These are phyloP conservation scores for Drosophila anceps DNA, from an alignment of 2,888 invertebrate genomes.

Conservation along the genomic window DNA sequence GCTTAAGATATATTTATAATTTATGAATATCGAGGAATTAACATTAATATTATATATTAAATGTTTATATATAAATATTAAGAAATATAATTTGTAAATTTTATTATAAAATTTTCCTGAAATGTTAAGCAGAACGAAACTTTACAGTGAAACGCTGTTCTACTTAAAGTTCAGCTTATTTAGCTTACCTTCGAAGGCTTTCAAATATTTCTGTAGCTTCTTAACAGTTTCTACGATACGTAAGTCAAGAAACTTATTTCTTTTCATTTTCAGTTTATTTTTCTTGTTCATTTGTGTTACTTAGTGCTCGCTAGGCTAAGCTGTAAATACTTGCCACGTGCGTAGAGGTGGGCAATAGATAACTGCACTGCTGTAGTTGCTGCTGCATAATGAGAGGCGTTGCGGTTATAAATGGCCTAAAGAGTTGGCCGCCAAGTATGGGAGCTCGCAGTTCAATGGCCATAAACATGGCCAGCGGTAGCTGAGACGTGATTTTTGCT, in stretches of 20 bases:
- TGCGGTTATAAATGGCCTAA: conserved; percentile 60
- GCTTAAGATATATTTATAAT: no score
- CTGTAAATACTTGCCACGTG: conserved; percentile 54
- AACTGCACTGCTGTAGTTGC: conserved; percentile 31
- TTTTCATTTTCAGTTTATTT: neutral
- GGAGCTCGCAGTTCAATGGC: conserved; percentile 47
- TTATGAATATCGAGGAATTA: no score
- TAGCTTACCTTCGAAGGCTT: neutral
- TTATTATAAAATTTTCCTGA: no score
- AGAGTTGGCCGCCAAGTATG: conserved; percentile 38
- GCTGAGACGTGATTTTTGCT: conserved; percentile 60
- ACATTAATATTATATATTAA: no score
- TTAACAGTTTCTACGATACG: neutral
- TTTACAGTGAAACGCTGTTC: neutral
- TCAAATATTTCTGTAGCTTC: neutral
- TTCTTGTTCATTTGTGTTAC: conserved; percentile 17
- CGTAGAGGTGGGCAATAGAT: conserved; percentile 58
- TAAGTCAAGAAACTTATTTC: neutral
- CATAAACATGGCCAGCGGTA: conserved; percentile 47
- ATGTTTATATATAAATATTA: no score
- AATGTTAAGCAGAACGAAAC: neutral
- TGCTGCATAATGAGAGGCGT: conserved; percentile 53
- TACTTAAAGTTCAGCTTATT: neutral
- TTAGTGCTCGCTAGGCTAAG: conserved; percentile 28
- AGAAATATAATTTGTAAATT: no score